A percentile compares a stretch with the other conserved stretches of the same genome.
Conservation (phyloP, 2,888 invertebrate species). For the Hecatera dysodea region DNA sequence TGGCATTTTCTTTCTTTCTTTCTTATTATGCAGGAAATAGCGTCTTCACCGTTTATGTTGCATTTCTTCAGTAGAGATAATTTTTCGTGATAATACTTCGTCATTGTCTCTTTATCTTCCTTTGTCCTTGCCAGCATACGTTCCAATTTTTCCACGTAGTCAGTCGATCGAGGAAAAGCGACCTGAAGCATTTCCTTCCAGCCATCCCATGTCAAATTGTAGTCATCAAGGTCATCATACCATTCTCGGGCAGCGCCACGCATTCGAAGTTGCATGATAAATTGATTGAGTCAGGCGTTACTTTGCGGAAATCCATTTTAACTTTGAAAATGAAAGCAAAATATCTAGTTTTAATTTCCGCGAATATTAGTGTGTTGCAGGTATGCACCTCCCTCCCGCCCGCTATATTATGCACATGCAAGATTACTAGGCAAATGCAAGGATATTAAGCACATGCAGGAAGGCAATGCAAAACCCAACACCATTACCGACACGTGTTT, state of each 20-base stretch:
- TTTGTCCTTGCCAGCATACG: slow-evolving; percentile 54
- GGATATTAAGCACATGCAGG: too few relatives aligned
- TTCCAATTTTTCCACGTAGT: slow-evolving; percentile 5
- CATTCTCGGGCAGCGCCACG: background rate
- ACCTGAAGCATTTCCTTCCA: slow-evolving; percentile 66
- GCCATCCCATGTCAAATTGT: slow-evolving; percentile 1
- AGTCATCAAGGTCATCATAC: slow-evolving; percentile 3
- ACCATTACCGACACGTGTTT: too few relatives aligned
- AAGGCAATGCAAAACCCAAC: too few relatives aligned
- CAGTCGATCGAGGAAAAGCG: slow-evolving; percentile 2
- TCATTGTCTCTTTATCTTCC: slow-evolving; percentile 64
- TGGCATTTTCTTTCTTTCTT: slow-evolving; percentile 46
- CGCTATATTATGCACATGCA: too few relatives aligned
- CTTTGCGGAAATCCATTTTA: too few relatives aligned
- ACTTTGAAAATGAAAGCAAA: too few relatives aligned
- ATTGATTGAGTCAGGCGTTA: too few relatives aligned
- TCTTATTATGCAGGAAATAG: slow-evolving; percentile 3
- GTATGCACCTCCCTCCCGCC: too few relatives aligned
- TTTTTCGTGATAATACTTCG: slow-evolving; percentile 69
- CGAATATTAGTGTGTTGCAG: too few relatives aligned
- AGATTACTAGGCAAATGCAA: too few relatives aligned
- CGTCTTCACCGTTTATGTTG: background rate
- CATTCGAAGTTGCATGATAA: background rate
- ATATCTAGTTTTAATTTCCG: too few relatives aligned
- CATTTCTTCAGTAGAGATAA: slow-evolving; percentile 55